These are phyloP conservation scores for Azemiops feae DNA, from an alignment of 2,113 vertebrate species.

Conservation along the genomic window DNA sequence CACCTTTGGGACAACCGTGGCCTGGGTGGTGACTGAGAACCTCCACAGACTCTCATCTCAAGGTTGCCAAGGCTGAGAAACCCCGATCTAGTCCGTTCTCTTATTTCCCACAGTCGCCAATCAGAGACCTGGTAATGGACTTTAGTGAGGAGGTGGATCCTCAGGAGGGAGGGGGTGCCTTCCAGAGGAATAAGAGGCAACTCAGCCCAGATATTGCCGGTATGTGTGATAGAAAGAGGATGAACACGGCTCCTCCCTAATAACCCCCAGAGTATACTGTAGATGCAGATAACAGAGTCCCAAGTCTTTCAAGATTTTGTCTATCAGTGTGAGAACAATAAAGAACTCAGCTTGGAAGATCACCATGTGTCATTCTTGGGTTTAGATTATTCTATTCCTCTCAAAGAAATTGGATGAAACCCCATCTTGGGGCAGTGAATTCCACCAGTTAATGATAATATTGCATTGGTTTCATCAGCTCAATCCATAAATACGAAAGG, in stretches of 20 bases:
- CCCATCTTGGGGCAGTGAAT: neutral
- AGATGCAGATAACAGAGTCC: neutral
- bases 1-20: no score
- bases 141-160: no score
- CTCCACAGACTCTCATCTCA: neutral
- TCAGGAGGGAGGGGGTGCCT: neutral
- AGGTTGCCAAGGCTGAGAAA: neutral
- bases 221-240: neutral
- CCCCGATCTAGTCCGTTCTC: neutral
- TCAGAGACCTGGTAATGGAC: neutral
- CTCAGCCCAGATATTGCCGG: neutral
- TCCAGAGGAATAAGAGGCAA: neutral
- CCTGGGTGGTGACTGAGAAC: no score
- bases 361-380: neutral
- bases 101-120: neutral
- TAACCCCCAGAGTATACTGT: neutral
- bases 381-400: neutral
- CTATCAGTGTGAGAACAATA: neutral
- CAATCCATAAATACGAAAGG: neutral
- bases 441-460: neutral
- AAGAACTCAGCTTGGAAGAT: neutral
- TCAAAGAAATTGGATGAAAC: neutral
- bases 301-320: no score
- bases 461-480: neutral
- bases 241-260: neutral